Percentiles rank a stretch among this genome's conserved stretches.
Evolutionary conservation across 2,888 invertebrate species (phyloP).

Genomic region (Cephalotes varians): DNA sequence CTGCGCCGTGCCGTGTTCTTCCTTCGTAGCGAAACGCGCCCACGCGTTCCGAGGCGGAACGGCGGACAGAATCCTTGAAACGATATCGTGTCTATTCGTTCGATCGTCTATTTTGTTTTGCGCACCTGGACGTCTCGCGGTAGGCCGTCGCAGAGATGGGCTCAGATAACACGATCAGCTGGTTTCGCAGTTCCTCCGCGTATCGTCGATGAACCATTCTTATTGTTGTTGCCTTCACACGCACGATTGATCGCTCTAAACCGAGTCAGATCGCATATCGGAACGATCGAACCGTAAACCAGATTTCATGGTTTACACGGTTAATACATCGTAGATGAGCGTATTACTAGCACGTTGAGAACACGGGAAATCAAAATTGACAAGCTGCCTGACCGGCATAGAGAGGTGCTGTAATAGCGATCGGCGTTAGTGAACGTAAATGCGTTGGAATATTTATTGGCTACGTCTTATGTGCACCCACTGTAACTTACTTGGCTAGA

Average conservation of each 20-base stretch:
- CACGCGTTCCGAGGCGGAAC: constrained; percentile 41
- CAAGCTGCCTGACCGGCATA: constrained; percentile 17
- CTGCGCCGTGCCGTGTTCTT: constrained; percentile 18
- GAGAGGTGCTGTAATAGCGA: constrained; percentile 44
- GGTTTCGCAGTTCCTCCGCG: constrained; percentile 17
- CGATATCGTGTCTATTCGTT: neutral
- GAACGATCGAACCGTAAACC: constrained; percentile 9
- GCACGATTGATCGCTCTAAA: constrained; percentile 30
- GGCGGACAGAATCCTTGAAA: constrained; percentile 1
- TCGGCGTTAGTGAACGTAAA: constrained; percentile 38
- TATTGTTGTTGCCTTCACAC: constrained; percentile 21
- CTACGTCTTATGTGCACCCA: constrained; percentile 1
- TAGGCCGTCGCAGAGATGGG: neutral
- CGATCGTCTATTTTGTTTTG: constrained; percentile 21
- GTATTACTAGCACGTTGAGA: neutral
- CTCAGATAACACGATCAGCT: constrained; percentile 19
- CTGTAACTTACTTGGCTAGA: constrained; percentile 18
- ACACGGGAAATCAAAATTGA: constrained; percentile 27
- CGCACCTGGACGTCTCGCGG: constrained; percentile 25
- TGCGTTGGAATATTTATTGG: constrained; percentile 44
- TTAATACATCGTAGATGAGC: constrained; percentile 27
- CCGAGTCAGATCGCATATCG: constrained; percentile 25
- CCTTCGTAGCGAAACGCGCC: constrained; percentile 12
- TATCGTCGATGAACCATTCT: constrained; percentile 27
- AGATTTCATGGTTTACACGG: constrained; percentile 41